phyloP scores from a whole-genome alignment of 2,113 vertebrate genomes.

The Thermophis baileyi region DNA sequence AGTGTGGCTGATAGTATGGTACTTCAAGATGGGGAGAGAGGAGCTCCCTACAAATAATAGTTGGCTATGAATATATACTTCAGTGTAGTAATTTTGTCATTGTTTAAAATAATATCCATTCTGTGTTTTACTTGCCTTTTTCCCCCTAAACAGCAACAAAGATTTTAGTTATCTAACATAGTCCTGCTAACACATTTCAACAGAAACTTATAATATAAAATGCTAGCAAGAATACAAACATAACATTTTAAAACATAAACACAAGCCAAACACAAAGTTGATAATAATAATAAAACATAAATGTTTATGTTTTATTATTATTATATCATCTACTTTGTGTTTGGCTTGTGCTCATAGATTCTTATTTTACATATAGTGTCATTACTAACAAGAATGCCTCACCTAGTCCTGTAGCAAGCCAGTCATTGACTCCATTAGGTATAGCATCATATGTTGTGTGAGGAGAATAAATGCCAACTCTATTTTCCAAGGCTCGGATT shows the following conservation, averaged over 20 bases:
- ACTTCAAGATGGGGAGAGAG: not conserved
- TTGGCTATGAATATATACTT: not conserved
- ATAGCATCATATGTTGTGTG: conserved; percentile 88
- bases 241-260: not conserved
- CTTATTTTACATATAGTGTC: not conserved
- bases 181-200: not conserved
- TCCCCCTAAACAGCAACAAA: not conserved
- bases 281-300: not conserved
- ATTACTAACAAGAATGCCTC: conserved; percentile 42
- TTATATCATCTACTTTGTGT: not conserved
- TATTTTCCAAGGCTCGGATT: conserved; percentile 80
- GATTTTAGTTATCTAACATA: not conserved
- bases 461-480: conserved; percentile 89
- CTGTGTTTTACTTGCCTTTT: not conserved
- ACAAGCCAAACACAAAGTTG: too few species aligned
- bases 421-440: conserved; percentile 85
- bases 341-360: not conserved
- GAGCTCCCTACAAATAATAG: not conserved
- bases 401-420: conserved; percentile 84
- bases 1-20: not conserved
- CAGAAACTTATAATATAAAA: not conserved
- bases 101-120: not conserved
- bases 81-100: not conserved
- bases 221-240: not conserved
- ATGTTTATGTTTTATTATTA: too few species aligned